Base-by-base conservation (phyloP, 2,797 vertebrate genomes). In the Enteromius radiatus region DNA sequence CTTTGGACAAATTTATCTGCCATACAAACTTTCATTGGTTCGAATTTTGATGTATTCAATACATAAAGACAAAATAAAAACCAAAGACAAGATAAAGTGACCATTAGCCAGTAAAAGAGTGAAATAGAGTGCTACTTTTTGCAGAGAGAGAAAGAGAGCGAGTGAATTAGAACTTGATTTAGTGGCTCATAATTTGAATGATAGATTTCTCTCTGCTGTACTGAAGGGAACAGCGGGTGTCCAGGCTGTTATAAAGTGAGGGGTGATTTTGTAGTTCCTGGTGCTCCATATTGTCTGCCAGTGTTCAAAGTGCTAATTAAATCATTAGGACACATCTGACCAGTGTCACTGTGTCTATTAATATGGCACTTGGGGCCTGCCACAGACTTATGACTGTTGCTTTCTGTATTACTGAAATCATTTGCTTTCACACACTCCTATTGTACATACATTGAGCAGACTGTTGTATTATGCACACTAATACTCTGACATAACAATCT, bases 331-430 rank as follows among this genome's bases (percentile, higher is more conserved):
- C 38, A 76, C 76, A 64, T 83, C 28, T 63, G 47, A 80, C 49
- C n/a, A 23, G 26, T 64, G 74, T 79, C 63, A 82, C 73, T 83
- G 73, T 54, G 33, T 38, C 61, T 43, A 82, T 85, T 87, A 87
- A 59, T 54, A 80, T 59, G 12, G 33, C 63, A 81, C 80, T 79
- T 74, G 77, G 7, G 67, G 26, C 71, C 36, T 71, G 31, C 69
- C 59, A 31, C 26, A 26, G 4, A 19, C 63, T 84, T 85, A 63
- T 78, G 79, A 73, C 71, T 59, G 36, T 43, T 61, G 74, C 14
- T 4, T 45, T 43, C 8, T 63, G 61, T 84, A 23, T 71, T 79
- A 76, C 85, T 82, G 73, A 43, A 14, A 41, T 8, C 14, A 41
- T 36, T 59, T 21, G 33, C 8, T 21, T 49, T 23, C 19, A 38